Conservation (phyloP, 64 coral and sea anemone genomes). For the Astreopora myriophthalma region DNA sequence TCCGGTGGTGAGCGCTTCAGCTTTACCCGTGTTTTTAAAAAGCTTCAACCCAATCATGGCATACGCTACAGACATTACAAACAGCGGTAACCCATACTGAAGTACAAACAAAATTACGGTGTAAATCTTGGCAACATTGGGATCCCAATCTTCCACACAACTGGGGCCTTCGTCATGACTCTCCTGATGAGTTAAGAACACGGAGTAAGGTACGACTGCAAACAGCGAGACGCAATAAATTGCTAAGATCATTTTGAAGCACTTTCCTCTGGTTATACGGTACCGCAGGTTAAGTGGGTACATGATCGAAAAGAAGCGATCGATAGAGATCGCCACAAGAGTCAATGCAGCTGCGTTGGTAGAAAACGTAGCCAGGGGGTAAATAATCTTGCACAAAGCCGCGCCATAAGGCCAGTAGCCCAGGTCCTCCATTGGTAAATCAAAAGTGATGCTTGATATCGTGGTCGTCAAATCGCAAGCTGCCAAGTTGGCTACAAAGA, state of each 20-base stretch:
- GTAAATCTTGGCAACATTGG: conserved; percentile 50
- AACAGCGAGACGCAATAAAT: conserved; percentile 42
- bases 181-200: conserved; percentile 14
- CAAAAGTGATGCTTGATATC: conserved; percentile 81
- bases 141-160: conserved; percentile 58
- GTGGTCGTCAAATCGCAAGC: conserved; percentile 81
- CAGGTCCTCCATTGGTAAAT: conserved; percentile 54
- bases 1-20: conserved; percentile 25
- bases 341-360: conserved; percentile 82
- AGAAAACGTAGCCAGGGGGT: conserved; percentile 73
- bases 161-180: background rate
- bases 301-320: conserved; percentile 75
- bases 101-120: conserved; percentile 76
- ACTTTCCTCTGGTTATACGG: conserved; percentile 72
- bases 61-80: conserved; percentile 72
- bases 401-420: conserved; percentile 78
- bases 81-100: conserved; percentile 80
- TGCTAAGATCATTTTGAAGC: conserved; percentile 31
- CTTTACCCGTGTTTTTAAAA: conserved; percentile 72
- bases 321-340: conserved; percentile 75
- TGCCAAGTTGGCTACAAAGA: conserved; percentile 84
- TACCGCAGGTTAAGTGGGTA: conserved; percentile 83
- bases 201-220: conserved; percentile 64
- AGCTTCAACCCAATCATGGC: conserved; percentile 61
- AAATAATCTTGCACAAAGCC: conserved; percentile 70